Conservation (phyloP, 2,113 vertebrate genomes). For the Heterocephalus glaber region DNA sequence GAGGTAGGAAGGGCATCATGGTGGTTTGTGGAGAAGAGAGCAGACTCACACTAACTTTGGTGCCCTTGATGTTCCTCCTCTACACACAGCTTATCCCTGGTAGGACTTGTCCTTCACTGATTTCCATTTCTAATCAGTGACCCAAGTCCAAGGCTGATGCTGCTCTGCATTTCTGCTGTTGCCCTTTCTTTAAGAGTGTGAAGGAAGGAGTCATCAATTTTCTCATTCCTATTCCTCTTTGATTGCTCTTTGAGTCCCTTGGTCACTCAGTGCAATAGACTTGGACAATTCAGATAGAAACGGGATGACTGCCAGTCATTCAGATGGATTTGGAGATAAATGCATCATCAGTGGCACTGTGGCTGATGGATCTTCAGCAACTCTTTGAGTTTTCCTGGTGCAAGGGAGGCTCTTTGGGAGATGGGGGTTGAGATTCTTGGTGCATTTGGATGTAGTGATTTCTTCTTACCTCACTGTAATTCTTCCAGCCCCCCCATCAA, state of each 20-base stretch:
- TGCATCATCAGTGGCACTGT: accelerated
- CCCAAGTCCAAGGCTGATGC: neutral
- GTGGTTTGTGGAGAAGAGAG: neutral
- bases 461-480: neutral
- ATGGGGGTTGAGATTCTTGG: no score
- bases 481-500: neutral
- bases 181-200: neutral
- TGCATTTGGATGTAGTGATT: neutral
- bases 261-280: neutral
- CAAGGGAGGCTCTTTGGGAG: neutral
- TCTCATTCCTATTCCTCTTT: neutral
- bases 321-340: neutral
- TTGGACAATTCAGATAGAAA: neutral
- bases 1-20: accelerated
- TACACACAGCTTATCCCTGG: neutral
- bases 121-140: neutral
- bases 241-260: neutral
- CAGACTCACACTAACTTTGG: neutral
- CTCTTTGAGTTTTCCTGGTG: neutral
- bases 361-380: neutral
- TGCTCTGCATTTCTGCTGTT: no score
- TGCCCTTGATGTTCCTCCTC: neutral
- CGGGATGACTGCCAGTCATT: neutral
- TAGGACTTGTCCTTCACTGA: neutral
- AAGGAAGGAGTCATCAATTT: neutral